Conservation (phyloP, 2,113 vertebrate genomes). For the Corydoras sp. region DNA sequence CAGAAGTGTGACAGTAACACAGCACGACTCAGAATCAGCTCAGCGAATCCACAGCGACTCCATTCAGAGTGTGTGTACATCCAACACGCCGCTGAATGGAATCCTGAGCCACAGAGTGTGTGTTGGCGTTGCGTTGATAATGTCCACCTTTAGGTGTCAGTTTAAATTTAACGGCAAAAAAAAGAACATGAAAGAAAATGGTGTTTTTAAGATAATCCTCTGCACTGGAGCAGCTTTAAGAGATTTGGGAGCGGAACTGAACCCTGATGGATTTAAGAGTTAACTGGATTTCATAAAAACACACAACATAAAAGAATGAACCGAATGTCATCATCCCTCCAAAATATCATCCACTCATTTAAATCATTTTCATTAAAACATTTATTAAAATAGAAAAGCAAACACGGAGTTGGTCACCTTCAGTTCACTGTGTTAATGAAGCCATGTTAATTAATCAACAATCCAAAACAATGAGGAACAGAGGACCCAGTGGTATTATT, state of each 20-base stretch:
- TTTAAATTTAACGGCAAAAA: conserved; percentile 16
- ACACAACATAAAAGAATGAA: neutral
- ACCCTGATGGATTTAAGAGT: conserved; percentile 20
- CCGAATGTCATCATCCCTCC: neutral
- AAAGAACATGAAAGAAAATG: neutral
- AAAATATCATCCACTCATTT: neutral
- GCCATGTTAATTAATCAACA: too few relatives aligned
- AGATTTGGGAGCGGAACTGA: conserved; percentile 13
- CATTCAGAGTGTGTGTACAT: conserved; percentile 12
- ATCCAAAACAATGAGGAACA: too few relatives aligned
- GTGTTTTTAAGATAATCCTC: conserved; percentile 20
- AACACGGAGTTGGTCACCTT: too few relatives aligned
- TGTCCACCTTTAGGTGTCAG: neutral
- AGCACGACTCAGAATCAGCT: conserved; percentile 55
- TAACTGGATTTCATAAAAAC: neutral
- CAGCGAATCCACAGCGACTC: conserved; percentile 59
- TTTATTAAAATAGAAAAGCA: too few relatives aligned
- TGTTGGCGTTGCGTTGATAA: conserved; percentile 49
- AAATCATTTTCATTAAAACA: neutral
- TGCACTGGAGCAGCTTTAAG: conserved; percentile 15
- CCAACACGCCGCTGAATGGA: conserved; percentile 20
- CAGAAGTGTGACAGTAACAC: conserved; percentile 56
- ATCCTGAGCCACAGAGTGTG: conserved; percentile 14
- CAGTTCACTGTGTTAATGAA: too few relatives aligned
- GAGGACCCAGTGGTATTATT: too few relatives aligned